Percentiles rank a stretch among this genome's conserved stretches.
Conservation (phyloP, 2,888 invertebrate genomes). For the Agrochola litura region DNA sequence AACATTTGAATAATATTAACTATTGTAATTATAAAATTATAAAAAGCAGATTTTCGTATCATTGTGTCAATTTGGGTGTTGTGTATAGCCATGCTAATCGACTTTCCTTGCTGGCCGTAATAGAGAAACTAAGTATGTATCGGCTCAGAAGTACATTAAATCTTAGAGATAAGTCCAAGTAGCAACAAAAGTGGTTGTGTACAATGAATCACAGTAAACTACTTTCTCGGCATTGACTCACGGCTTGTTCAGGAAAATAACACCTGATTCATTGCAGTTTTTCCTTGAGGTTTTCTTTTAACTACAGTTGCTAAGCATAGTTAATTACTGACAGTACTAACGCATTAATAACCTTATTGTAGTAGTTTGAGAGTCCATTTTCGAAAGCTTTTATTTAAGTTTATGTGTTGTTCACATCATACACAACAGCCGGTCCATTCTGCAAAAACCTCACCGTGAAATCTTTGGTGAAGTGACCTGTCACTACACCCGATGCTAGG, state of each 20-base stretch:
- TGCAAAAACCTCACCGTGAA: too few relatives aligned
- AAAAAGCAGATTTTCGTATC: not conserved
- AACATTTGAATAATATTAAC: too few relatives aligned
- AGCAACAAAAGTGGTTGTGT: slow-evolving; percentile 32
- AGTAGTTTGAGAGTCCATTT: not conserved
- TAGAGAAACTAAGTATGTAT: slow-evolving; percentile 7
- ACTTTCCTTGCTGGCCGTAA: not conserved
- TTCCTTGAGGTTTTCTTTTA: slow-evolving; percentile 8
- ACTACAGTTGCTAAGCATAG: not conserved
- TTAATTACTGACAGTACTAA: not conserved
- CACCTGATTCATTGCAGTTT: slow-evolving; percentile 33
- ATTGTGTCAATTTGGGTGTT: not conserved
- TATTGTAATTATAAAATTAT: too few relatives aligned
- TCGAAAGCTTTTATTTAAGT: not conserved
- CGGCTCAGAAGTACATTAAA: slow-evolving; percentile 8
- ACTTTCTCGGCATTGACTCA: slow-evolving; percentile 52
- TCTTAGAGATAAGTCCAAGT: slow-evolving; percentile 33
- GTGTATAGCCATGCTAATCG: not conserved
- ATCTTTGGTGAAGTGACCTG: too few relatives aligned
- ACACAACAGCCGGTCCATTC: too few relatives aligned
- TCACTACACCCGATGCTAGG: too few relatives aligned
- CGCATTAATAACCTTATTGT: not conserved
- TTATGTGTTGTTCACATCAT: not conserved
- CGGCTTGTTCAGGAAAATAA: slow-evolving; percentile 34
- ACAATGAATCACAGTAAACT: slow-evolving; percentile 43